A percentile compares a stretch with the other conserved stretches of the same genome.
Conservation (phyloP, 2,113 vertebrate species). For the Ctenodactylus gundi region DNA sequence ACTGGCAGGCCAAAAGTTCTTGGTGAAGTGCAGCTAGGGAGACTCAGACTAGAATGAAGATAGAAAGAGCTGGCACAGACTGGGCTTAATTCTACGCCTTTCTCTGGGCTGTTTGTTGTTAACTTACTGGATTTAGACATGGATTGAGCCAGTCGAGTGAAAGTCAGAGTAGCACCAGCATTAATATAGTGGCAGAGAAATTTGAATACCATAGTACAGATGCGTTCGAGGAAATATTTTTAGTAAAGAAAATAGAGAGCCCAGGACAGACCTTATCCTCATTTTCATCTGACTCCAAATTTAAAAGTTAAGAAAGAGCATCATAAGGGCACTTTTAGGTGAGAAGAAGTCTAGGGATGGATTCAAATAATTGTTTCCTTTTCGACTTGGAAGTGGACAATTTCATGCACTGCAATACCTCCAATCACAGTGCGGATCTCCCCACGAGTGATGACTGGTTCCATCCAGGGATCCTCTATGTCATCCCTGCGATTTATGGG, state of each 20-base stretch:
- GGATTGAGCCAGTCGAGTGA: conserved; percentile 12
- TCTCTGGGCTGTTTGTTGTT: background rate
- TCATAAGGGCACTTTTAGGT: background rate
- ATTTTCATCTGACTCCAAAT: conserved; percentile 42
- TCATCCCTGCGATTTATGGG: conserved; percentile 91
- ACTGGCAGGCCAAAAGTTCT: conserved; percentile 76
- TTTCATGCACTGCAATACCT: conserved; percentile 78
- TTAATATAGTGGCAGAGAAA: conserved; percentile 26
- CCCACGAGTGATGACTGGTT: conserved; percentile 82
- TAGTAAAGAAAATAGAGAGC: conserved; percentile 36
- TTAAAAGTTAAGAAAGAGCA: conserved; percentile 53
- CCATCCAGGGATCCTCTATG: conserved; percentile 86
- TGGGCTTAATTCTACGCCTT: conserved; percentile 53
- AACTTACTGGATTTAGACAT: conserved; percentile 55
- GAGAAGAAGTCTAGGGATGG: conserved; percentile 80
- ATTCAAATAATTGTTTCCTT: conserved; percentile 80
- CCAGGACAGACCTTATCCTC: conserved; percentile 55
- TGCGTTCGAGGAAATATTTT: conserved; percentile 29
- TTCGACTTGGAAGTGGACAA: conserved; percentile 79
- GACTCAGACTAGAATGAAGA: conserved; percentile 20
- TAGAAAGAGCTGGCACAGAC: conserved; percentile 4
- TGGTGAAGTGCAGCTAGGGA: conserved; percentile 19
- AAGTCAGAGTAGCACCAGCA: conserved; percentile 53
- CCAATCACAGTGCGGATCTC: conserved; percentile 77
- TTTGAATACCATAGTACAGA: background rate